Percentiles rank a stretch among this genome's conserved stretches.
Conservation (phyloP, 2,113 vertebrate genomes). For the Bettongia penicillata region DNA sequence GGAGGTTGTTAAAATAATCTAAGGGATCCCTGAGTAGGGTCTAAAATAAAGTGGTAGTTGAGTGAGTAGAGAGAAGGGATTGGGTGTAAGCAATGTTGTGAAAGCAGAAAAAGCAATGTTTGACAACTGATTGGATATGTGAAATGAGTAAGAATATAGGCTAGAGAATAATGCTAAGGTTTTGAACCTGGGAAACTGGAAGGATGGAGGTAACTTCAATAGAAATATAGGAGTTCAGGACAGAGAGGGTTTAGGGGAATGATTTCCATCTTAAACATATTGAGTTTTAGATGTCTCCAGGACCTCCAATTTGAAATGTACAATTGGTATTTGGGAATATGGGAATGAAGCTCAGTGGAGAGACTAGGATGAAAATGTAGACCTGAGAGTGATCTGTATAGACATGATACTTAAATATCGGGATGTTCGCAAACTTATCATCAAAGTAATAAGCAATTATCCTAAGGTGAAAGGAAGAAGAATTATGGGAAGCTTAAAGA, state of each 20-base stretch:
- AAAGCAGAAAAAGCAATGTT: not conserved
- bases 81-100: not conserved
- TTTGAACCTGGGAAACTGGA: not conserved
- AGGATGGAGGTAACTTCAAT: not conserved
- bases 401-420: not conserved
- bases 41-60: not conserved
- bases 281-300: not conserved
- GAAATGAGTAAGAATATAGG: not conserved
- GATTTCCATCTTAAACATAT: not conserved
- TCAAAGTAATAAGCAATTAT: not conserved
- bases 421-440: not conserved
- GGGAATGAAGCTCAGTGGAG: not conserved
- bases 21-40: no score
- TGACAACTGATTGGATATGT: not conserved
- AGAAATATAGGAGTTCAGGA: not conserved
- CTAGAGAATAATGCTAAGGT: not conserved
- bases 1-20: no score
- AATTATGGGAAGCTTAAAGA: not conserved
- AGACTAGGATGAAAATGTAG: not conserved
- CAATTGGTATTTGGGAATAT: not conserved
- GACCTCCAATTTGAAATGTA: not conserved
- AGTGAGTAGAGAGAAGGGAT: not conserved
- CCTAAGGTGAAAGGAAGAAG: not conserved
- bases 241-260: not conserved
- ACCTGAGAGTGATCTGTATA: not conserved